A percentile compares a stretch with the other conserved stretches of the same genome.
These are phyloP conservation scores for Hydrotaea cyrtoneurina DNA, from an alignment of 2,888 invertebrate genomes.

Conservation along the genomic window DNA sequence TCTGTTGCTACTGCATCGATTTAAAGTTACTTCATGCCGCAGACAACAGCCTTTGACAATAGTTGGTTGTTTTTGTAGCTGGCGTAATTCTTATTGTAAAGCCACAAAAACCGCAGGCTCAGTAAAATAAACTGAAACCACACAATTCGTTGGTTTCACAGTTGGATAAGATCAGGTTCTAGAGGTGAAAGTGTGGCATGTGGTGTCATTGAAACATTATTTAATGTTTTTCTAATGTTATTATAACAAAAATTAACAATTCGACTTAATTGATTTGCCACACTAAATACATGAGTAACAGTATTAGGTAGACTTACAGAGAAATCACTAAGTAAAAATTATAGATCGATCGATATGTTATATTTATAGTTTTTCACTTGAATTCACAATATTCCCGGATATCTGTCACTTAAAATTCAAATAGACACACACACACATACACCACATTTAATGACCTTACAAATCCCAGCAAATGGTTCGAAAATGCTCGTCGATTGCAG, in stretches of 20 bases:
- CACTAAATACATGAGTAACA: neutral
- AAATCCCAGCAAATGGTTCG: conserved; percentile 8
- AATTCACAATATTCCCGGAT: neutral
- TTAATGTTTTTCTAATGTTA: conserved; percentile 5
- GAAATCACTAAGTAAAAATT: neutral
- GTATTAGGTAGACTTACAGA: neutral
- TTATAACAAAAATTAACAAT: conserved; percentile 27
- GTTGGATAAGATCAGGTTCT: neutral
- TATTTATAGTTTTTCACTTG: neutral
- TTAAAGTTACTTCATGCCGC: neutral
- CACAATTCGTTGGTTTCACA: conserved; percentile 13
- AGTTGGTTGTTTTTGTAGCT: neutral
- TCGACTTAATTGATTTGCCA: neutral
- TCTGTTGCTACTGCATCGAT: no score
- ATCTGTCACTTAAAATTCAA: neutral
- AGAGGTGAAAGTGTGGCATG: neutral
- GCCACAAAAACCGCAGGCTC: conserved; percentile 38
- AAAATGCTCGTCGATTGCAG: conserved; percentile 2
- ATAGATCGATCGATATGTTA: no score
- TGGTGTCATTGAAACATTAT: conserved; percentile 9
- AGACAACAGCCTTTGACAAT: neutral
- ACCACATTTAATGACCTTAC: neutral
- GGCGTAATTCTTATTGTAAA: conserved; percentile 30
- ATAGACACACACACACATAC: neutral
- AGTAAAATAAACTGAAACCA: conserved; percentile 36